These are phyloP conservation scores for Siphonodentalium dalli DNA, from an alignment of 2,888 invertebrate genomes.

Conservation along the genomic window DNA sequence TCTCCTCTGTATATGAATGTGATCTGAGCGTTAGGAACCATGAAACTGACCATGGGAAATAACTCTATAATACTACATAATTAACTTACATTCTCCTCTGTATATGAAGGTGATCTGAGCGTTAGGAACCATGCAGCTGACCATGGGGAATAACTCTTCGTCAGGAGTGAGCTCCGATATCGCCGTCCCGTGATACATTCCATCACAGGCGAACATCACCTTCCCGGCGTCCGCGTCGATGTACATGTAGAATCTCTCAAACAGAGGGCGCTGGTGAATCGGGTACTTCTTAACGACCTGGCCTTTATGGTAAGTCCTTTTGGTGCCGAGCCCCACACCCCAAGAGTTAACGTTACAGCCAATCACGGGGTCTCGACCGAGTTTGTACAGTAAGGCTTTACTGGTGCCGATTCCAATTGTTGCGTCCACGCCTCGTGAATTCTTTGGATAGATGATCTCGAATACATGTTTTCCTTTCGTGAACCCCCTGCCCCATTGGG, in stretches of 20 bases:
- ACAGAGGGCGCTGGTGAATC: conserved; percentile 27
- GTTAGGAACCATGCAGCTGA: conserved; percentile 33
- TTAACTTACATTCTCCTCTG: conserved; percentile 39
- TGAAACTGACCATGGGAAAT: conserved; percentile 40
- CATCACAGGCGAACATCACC: conserved; percentile 42
- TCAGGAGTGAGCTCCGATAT: conserved; percentile 25
- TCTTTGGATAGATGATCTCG: conserved; percentile 41
- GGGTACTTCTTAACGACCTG: conserved; percentile 26
- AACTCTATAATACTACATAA: too few relatives aligned
- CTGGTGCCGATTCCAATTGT: conserved; percentile 40
- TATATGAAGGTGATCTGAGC: conserved; percentile 44
- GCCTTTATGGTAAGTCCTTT: conserved; percentile 28
- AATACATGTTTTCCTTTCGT: conserved; percentile 43
- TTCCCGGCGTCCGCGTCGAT: conserved; percentile 38
- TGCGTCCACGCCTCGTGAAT: conserved; percentile 32
- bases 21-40: conserved; percentile 36
- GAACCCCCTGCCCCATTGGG: conserved; percentile 45
- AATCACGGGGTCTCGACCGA: conserved; percentile 28
- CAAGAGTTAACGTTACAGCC: conserved; percentile 33
- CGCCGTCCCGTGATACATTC: conserved; percentile 40
- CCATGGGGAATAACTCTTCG: conserved; percentile 38
- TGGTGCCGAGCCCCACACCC: conserved; percentile 39
- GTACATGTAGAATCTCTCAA: conserved; percentile 52
- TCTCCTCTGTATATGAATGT: conserved; percentile 45
- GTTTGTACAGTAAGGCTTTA: conserved; percentile 26